Percentiles rank a stretch among this genome's conserved stretches.
Conservation (phyloP, 2,113 vertebrate genomes). For the Acinonyx jubatus region DNA sequence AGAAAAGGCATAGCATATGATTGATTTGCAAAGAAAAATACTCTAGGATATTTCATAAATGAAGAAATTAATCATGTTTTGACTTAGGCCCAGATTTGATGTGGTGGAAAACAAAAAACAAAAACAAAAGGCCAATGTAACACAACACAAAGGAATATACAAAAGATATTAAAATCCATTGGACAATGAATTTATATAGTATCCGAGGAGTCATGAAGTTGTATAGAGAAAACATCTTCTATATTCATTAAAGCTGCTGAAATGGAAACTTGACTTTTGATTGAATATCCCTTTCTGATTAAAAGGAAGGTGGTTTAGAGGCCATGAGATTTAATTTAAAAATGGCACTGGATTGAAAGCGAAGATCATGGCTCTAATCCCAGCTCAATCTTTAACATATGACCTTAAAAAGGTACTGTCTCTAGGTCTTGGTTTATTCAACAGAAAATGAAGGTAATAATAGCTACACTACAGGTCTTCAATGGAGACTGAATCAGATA, state of each 20-base stretch:
- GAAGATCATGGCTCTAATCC: slow-evolving; percentile 12
- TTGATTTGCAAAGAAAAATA: slow-evolving; percentile 30
- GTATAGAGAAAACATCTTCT: slow-evolving; percentile 11
- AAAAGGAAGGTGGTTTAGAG: slow-evolving; percentile 40
- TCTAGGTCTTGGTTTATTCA: background rate
- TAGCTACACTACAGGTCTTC: background rate
- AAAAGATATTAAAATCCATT: background rate
- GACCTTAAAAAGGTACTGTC: background rate
- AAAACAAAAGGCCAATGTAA: background rate
- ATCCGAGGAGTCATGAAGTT: background rate
- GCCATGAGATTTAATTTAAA: slow-evolving; percentile 42
- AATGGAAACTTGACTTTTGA: slow-evolving; percentile 39
- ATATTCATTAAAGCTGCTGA: background rate
- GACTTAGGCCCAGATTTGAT: slow-evolving; percentile 30
- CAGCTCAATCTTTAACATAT: slow-evolving; percentile 14
- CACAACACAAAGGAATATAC: background rate
- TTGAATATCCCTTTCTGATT: slow-evolving; percentile 50
- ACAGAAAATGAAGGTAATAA: background rate
- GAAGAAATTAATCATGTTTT: slow-evolving; percentile 39
- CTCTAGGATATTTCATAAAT: background rate
- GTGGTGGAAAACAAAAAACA: slow-evolving; percentile 16
- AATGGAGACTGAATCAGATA: background rate
- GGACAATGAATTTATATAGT: background rate
- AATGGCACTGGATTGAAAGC: slow-evolving; percentile 23
- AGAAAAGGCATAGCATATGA: slow-evolving; percentile 8